A percentile compares a stretch with the other conserved stretches of the same genome.
Conservation (phyloP, 2,888 invertebrate species). For the Cantharis lateralis region DNA sequence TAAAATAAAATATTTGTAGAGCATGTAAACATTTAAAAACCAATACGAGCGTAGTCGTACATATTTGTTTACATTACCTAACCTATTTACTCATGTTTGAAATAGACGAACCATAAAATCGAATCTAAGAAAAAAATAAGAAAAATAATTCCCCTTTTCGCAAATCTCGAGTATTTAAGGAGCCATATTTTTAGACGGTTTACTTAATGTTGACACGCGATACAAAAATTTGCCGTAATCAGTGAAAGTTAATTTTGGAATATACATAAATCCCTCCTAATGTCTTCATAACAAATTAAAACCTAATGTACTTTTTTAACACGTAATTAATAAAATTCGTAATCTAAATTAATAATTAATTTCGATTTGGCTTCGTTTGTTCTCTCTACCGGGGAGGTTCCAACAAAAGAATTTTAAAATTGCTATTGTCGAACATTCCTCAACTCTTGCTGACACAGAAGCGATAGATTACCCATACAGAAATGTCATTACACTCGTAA, state of each 20-base stretch:
- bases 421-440: neutral
- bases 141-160: neutral
- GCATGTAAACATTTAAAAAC: neutral
- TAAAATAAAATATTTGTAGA: neutral
- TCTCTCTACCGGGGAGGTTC: neutral
- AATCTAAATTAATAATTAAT: neutral
- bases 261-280: neutral
- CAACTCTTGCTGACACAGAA: neutral
- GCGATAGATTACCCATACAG: neutral
- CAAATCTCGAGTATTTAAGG: neutral
- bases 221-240: neutral
- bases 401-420: neutral
- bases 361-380: neutral
- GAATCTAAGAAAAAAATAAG: neutral
- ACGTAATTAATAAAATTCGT: neutral
- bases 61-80: neutral
- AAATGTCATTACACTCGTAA: neutral
- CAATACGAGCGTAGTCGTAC: neutral
- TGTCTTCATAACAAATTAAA: neutral
- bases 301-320: neutral
- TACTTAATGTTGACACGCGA: neutral
- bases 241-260: neutral
- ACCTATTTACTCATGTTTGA: neutral
- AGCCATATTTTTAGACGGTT: neutral
- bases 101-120: neutral